Evolutionary conservation across 2,113 vertebrate species (phyloP).

Genomic region (Actenoides hombroni): DNA sequence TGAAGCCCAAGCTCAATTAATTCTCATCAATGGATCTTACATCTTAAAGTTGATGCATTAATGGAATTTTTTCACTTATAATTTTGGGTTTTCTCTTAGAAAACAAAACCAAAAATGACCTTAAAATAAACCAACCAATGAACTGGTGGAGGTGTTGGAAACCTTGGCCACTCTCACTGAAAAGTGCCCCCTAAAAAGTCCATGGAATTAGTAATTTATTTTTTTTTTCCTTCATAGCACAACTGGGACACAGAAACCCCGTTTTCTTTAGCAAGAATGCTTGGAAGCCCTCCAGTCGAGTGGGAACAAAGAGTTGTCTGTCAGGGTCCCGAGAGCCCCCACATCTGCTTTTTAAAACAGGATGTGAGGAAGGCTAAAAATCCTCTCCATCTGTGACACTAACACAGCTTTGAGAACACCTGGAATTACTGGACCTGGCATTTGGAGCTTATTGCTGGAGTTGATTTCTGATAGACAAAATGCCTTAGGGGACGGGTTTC

Average conservation of each 20-base stretch:
- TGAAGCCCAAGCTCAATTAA: neutral
- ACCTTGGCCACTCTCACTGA: neutral
- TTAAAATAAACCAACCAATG: neutral
- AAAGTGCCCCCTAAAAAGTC: neutral
- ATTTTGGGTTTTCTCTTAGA: neutral
- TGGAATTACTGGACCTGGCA: neutral
- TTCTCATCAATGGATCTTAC: neutral
- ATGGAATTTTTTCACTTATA: neutral
- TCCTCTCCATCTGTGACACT: slow-evolving; percentile 2
- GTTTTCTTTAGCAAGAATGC: neutral
- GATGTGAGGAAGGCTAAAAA: slow-evolving; percentile 38
- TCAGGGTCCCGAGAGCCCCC: slow-evolving; percentile 7
- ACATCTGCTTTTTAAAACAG: slow-evolving; percentile 54
- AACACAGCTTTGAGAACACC: neutral
- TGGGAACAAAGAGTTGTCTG: slow-evolving; percentile 50
- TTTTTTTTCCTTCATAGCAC: neutral
- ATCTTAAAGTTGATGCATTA: neutral
- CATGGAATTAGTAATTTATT: neutral
- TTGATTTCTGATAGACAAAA: neutral
- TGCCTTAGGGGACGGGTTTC: neutral
- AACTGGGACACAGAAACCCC: neutral
- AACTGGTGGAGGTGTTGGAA: neutral
- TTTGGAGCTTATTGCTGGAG: neutral
- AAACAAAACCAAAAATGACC: neutral
- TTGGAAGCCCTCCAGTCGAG: slow-evolving; percentile 22